Percentiles rank a stretch among this genome's conserved stretches.
These are phyloP conservation scores for Varecia variegata DNA, from an alignment of 2,797 vertebrate species.

Conservation along the genomic window DNA sequence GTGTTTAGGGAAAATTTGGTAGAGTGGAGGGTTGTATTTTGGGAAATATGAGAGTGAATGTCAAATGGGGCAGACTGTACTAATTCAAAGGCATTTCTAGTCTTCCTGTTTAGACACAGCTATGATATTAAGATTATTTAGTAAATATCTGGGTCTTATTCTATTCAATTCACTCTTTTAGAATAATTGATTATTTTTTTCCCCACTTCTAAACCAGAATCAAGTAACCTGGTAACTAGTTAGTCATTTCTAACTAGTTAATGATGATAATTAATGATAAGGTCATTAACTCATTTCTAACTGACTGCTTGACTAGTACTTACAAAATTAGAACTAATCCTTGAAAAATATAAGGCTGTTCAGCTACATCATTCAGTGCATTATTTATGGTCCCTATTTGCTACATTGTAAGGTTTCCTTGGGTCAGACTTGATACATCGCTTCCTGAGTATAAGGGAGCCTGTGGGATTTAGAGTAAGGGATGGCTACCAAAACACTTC, in stretches of 20 bases:
- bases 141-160: neutral
- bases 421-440: neutral
- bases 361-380: neutral
- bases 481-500: neutral
- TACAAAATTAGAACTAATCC: neutral
- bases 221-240: neutral
- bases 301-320: neutral
- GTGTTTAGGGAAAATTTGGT: neutral
- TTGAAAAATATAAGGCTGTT: neutral
- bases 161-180: neutral
- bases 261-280: no score
- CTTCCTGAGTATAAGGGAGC: neutral
- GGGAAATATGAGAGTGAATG: neutral
- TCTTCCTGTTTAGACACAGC: neutral
- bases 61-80: neutral
- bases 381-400: neutral
- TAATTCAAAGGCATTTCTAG: neutral
- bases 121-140: neutral
- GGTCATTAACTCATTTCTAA: neutral
- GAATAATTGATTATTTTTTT: neutral
- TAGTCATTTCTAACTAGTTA: neutral
- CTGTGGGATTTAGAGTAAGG: neutral
- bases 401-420: neutral
- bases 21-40: neutral
- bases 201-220: neutral